These are phyloP conservation scores for Agelastica alni DNA, from an alignment of 2,888 invertebrate genomes.

Conservation along the genomic window DNA sequence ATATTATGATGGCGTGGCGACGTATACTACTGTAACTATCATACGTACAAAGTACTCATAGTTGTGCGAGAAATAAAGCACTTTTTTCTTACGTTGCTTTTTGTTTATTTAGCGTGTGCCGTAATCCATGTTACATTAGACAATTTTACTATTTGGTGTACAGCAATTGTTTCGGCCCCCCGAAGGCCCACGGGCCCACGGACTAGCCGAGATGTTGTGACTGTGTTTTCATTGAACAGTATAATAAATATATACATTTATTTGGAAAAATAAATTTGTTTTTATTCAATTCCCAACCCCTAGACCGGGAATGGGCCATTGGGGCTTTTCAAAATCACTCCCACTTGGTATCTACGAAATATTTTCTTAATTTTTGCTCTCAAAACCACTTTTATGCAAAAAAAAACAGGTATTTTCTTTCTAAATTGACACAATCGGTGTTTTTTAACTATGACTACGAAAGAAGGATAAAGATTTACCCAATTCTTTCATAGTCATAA, in stretches of 20 bases:
- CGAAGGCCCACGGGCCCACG: conserved; percentile 32
- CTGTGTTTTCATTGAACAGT: conserved; percentile 70
- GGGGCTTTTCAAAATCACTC: too few relatives aligned
- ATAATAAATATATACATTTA: conserved; percentile 79
- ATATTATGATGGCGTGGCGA: conserved; percentile 53
- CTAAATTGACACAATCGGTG: too few relatives aligned
- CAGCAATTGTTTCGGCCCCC: conserved; percentile 57
- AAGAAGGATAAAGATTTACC: too few relatives aligned
- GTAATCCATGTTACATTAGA: conserved; percentile 60
- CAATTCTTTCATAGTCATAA: too few relatives aligned
- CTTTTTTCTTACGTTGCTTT: conserved; percentile 56
- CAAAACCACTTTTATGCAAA: too few relatives aligned
- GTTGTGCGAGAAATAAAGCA: conserved; percentile 54
- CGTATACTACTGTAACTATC: conserved; percentile 57
- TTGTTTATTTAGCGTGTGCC: conserved; percentile 58
- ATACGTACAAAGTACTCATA: conserved; percentile 59
- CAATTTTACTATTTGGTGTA: conserved; percentile 61
- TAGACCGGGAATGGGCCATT: too few relatives aligned
- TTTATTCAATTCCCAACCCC: background rate
- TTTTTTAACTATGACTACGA: too few relatives aligned
- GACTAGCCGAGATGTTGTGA: conserved; percentile 57
- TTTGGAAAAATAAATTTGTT: conserved; percentile 58
- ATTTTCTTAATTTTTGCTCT: too few relatives aligned
- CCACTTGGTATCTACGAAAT: too few relatives aligned
- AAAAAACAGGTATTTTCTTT: too few relatives aligned